Evolutionary conservation across 1,140 invertebrate genomes (phyloP).

Genomic region (Capitella teleta): DNA sequence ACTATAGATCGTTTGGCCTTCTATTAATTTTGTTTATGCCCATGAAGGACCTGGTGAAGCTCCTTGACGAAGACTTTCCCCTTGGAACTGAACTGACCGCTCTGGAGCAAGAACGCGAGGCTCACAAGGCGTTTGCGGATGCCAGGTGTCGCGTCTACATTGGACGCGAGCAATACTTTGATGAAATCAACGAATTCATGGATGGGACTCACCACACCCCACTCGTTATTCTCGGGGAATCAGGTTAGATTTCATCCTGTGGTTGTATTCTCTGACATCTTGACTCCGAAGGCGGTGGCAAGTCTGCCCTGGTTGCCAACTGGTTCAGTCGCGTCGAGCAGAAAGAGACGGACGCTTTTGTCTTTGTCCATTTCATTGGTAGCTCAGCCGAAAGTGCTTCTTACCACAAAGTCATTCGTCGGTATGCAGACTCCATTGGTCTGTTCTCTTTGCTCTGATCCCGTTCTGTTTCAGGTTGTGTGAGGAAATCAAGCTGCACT

Average conservation of each 20-base stretch:
- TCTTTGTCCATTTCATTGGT: slow-evolving; percentile 26
- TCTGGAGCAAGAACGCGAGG: slow-evolving; percentile 19
- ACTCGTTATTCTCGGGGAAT: slow-evolving; percentile 24
- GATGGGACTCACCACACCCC: slow-evolving; percentile 13
- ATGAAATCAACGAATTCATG: slow-evolving; percentile 16
- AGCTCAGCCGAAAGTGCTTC: slow-evolving; percentile 24
- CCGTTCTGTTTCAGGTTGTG: slow-evolving; percentile 15
- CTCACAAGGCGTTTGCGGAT: slow-evolving; percentile 22
- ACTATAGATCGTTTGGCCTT: no score
- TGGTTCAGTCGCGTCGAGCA: slow-evolving; percentile 17
- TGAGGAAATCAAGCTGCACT: slow-evolving; percentile 21
- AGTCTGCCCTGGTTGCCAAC: slow-evolving; percentile 24
- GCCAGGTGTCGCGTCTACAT: slow-evolving; percentile 21
- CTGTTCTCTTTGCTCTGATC: neutral
- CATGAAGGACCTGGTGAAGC: slow-evolving; percentile 17
- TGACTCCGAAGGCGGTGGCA: slow-evolving; percentile 18
- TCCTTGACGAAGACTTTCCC: slow-evolving; percentile 23
- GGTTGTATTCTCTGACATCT: neutral
- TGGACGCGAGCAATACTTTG: slow-evolving; percentile 22
- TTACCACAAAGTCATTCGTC: slow-evolving; percentile 20
- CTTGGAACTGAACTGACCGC: slow-evolving; percentile 20
- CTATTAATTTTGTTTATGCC: slow-evolving; percentile 6
- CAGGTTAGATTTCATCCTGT: slow-evolving; percentile 20
- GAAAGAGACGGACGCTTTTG: slow-evolving; percentile 19
- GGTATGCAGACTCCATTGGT: slow-evolving; percentile 13